These are phyloP conservation scores for Vireo altiloquus DNA, from an alignment of 2,113 vertebrate species.

Conservation along the genomic window DNA sequence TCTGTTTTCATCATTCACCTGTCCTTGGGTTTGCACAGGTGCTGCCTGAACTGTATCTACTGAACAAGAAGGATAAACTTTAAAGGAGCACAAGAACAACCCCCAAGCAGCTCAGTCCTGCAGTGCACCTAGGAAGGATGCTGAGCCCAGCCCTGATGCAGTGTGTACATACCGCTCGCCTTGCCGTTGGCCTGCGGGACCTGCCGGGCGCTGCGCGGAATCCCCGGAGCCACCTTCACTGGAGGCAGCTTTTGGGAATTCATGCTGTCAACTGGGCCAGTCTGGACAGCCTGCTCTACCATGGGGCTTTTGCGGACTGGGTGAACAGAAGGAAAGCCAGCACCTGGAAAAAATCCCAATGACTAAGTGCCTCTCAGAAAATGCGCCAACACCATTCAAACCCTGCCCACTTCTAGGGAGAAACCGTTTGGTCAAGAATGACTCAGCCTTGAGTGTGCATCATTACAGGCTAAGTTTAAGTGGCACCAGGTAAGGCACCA, in stretches of 20 bases:
- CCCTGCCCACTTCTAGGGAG: constrained; percentile 6
- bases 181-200: constrained; percentile 45
- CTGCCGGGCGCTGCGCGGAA: constrained; percentile 63
- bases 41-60: constrained; percentile 66
- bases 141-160: accelerated
- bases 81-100: neutral
- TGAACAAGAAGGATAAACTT: neutral
- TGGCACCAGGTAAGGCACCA: neutral
- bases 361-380: neutral
- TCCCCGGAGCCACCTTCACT: constrained; percentile 58
- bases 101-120: accelerated
- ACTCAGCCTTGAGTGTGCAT: neutral
- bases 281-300: constrained; percentile 97
- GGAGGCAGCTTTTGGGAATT: constrained; percentile 72
- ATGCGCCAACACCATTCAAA: neutral
- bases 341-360: constrained; percentile 64
- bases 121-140: neutral
- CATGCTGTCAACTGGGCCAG: constrained; percentile 75
- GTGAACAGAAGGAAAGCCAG: constrained; percentile 74
- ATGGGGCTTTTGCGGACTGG: constrained; percentile 84
- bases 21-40: constrained; percentile 69
- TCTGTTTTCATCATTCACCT: constrained; percentile 85
- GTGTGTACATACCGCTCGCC: constrained; percentile 14
- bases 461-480: neutral
- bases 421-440: neutral